Conservation (phyloP, 2,888 invertebrate species). For the Endotricha flammealis region DNA sequence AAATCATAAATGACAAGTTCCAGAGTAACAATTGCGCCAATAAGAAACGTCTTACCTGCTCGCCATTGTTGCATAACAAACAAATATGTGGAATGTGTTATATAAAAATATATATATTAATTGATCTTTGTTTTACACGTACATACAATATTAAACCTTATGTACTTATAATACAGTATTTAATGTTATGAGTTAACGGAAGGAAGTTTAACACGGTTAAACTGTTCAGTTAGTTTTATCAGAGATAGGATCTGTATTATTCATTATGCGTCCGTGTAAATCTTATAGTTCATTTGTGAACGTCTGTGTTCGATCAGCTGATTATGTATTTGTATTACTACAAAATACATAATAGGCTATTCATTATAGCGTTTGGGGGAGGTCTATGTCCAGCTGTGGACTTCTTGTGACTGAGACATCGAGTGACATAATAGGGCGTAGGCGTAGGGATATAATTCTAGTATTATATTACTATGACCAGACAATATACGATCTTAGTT, state of each 20-base stretch:
- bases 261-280: neutral
- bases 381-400: no score
- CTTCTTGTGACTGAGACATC: no score
- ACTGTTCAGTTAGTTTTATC: conserved; percentile 3
- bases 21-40: neutral
- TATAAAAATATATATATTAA: neutral
- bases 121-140: neutral
- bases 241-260: neutral
- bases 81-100: neutral
- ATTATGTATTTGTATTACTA: no score
- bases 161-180: neutral
- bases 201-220: conserved; percentile 9
- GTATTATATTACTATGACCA: no score
- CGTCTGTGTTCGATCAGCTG: neutral
- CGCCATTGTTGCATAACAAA: neutral
- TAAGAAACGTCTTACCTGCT: neutral
- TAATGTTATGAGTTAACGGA: neutral
- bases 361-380: no score
- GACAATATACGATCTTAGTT: no score
- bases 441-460: no score
- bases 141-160: neutral
- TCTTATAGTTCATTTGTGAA: neutral
- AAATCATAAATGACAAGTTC: neutral
- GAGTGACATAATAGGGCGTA: no score
- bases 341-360: no score